Conservation (phyloP, 2,797 vertebrate species). For the Labeo calbasu region DNA sequence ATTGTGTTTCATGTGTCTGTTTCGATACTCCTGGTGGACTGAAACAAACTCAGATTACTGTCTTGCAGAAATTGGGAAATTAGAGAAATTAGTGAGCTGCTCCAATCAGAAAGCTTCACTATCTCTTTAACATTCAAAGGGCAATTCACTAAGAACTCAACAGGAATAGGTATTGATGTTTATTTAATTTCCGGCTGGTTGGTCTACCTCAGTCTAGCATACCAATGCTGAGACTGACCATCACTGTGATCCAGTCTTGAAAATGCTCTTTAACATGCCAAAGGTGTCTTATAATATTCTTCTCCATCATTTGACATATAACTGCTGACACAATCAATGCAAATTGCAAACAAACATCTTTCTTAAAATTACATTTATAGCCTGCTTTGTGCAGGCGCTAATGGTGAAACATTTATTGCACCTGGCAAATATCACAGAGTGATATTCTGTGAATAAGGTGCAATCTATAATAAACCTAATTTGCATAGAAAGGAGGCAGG, state of each 20-base stretch:
- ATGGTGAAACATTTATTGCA: neutral
- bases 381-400: neutral
- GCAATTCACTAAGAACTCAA: neutral
- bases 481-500: neutral
- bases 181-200: neutral
- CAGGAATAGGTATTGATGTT: neutral
- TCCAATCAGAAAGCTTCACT: neutral
- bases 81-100: neutral
- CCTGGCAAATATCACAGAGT: neutral
- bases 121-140: neutral
- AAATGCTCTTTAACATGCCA: neutral
- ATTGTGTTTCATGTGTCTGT: neutral
- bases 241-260: neutral
- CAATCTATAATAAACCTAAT: neutral
- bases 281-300: neutral
- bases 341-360: neutral
- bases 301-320: neutral
- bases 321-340: neutral
- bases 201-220: neutral
- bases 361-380: constrained; percentile 8
- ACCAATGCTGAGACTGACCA: neutral
- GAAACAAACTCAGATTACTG: neutral
- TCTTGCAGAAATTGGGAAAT: neutral
- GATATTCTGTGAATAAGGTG: neutral
- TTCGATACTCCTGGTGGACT: neutral